Conservation (phyloP, 2,797 vertebrate species). For the Uromys caudimaculatus region DNA sequence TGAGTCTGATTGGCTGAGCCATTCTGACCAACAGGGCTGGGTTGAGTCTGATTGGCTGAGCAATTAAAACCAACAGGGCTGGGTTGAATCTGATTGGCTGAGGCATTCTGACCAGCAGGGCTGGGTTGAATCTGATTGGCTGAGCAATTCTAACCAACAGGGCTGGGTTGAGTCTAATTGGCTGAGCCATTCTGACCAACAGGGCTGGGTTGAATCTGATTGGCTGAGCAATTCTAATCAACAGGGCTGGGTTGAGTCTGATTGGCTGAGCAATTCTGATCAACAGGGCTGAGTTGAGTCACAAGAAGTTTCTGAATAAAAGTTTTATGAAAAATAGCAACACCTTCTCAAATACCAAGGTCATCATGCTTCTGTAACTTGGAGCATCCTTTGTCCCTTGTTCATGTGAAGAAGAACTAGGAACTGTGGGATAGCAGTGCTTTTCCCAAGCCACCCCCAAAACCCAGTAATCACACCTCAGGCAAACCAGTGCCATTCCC, state of each 20-base stretch:
- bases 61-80: too few species aligned
- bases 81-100: too few species aligned
- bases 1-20: not conserved
- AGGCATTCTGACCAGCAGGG: not conserved
- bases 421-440: not conserved
- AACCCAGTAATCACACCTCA: not conserved
- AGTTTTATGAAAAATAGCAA: slow-evolving; percentile 50
- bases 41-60: too few species aligned
- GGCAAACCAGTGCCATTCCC: not conserved
- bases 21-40: too few species aligned
- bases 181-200: too few species aligned
- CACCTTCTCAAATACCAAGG: slow-evolving; percentile 1
- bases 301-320: slow-evolving; percentile 51
- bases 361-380: not conserved
- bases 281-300: not conserved
- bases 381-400: not conserved
- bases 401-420: not conserved
- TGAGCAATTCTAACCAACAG: too few species aligned
- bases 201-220: too few species aligned
- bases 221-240: too few species aligned
- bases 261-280: too few species aligned
- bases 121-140: not conserved
- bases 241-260: too few species aligned
- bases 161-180: not conserved
- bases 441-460: not conserved